These are phyloP conservation scores for Trogon surrucura DNA, from an alignment of 2,113 vertebrate species.

Conservation along the genomic window DNA sequence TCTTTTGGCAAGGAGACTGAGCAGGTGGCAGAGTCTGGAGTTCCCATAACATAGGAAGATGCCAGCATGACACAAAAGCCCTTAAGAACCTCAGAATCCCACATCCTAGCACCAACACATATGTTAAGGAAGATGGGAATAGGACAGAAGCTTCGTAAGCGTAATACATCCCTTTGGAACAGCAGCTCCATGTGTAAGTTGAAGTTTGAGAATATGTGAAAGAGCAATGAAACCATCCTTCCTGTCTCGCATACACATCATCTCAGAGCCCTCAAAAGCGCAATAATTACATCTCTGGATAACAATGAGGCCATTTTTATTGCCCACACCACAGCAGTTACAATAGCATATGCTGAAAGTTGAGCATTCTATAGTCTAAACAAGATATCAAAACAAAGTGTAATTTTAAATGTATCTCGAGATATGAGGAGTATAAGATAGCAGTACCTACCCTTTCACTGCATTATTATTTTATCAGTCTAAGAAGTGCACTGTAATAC, in stretches of 20 bases:
- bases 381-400: background rate
- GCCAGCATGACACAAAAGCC: constrained; percentile 23
- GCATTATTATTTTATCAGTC: constrained; percentile 1
- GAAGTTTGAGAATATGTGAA: background rate
- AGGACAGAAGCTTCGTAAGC: background rate
- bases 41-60: constrained; percentile 24
- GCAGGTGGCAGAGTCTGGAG: constrained; percentile 57
- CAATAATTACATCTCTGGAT: background rate
- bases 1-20: constrained; percentile 31
- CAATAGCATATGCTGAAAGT: background rate
- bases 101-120: constrained; percentile 43
- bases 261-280: background rate
- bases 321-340: background rate
- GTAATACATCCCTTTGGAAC: background rate
- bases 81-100: constrained; percentile 29
- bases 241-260: background rate
- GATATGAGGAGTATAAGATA: background rate
- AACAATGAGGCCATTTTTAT: background rate
- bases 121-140: constrained; percentile 28
- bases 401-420: background rate
- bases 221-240: background rate
- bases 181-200: background rate
- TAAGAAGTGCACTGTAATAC: background rate
- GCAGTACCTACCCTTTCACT: background rate
- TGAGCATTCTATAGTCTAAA: background rate